Evolutionary conservation across 1,140 invertebrate species (phyloP).

Genomic region (Plectrocnemia conspersa): DNA sequence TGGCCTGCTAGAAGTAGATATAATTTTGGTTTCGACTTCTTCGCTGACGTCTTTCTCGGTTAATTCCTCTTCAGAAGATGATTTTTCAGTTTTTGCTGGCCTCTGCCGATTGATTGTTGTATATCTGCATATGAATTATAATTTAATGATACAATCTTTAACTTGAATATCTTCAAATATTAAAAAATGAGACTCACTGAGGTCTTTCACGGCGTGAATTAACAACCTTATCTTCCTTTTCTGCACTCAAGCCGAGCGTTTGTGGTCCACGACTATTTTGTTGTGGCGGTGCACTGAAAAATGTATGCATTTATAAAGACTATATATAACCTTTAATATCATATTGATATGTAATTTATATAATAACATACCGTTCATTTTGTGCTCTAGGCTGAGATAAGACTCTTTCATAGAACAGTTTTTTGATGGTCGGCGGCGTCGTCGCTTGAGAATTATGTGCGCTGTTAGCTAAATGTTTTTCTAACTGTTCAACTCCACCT

Average conservation of each 20-base stretch:
- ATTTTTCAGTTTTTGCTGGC: constrained; percentile 35
- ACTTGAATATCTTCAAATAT: constrained; percentile 8
- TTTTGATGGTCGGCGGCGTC: constrained; percentile 61
- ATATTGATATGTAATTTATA: not conserved
- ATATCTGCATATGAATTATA: constrained; percentile 39
- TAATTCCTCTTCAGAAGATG: constrained; percentile 28
- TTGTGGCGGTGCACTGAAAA: constrained; percentile 44
- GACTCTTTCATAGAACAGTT: constrained; percentile 68
- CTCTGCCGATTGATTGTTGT: constrained; percentile 54
- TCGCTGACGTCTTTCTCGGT: constrained; percentile 41
- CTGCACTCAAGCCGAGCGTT: constrained; percentile 59
- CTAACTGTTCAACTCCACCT: constrained; percentile 71
- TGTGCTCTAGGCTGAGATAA: constrained; percentile 42
- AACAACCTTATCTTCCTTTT: constrained; percentile 36
- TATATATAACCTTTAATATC: not conserved
- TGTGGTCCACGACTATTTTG: constrained; percentile 65
- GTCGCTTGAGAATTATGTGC: constrained; percentile 41
- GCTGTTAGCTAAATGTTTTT: constrained; percentile 63
- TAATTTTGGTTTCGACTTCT: constrained; percentile 34
- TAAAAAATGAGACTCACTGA: constrained; percentile 51
- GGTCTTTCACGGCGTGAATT: constrained; percentile 54
- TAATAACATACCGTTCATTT: constrained; percentile 26
- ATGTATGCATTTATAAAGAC: constrained; percentile 35
- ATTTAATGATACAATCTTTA: not conserved
- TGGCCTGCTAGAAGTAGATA: constrained; percentile 39